Percentiles rank a stretch among this genome's conserved stretches.
Conservation (phyloP, 2,888 invertebrate genomes). For the Trissoscelio sp. region DNA sequence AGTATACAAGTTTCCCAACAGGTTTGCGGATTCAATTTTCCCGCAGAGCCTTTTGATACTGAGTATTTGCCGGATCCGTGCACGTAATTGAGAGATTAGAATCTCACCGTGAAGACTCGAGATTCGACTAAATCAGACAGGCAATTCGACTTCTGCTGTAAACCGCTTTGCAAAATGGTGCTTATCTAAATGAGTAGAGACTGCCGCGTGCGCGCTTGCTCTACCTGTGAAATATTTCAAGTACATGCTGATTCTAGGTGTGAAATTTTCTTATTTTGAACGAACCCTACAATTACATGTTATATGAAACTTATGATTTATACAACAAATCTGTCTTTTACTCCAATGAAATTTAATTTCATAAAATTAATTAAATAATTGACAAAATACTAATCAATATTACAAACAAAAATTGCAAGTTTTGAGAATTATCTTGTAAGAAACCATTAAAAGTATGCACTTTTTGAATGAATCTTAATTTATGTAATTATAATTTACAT, state of each 20-base stretch:
- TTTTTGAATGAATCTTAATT: too few relatives aligned
- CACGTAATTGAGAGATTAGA: constrained; percentile 75
- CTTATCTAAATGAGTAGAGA: constrained; percentile 58
- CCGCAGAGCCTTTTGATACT: constrained; percentile 68
- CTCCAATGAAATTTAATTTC: too few relatives aligned
- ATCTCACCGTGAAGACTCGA: constrained; percentile 68
- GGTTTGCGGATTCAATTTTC: constrained; percentile 72
- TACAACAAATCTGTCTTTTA: too few relatives aligned
- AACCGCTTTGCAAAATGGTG: constrained; percentile 59
- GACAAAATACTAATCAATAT: too few relatives aligned
- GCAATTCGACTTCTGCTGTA: constrained; percentile 59
- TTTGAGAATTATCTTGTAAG: too few relatives aligned
- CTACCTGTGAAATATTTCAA: constrained; percentile 47
- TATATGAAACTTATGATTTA: too few relatives aligned
- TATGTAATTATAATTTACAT: too few relatives aligned
- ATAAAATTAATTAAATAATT: too few relatives aligned
- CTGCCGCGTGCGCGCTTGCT: constrained; percentile 10
- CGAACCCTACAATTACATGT: constrained; percentile 21
- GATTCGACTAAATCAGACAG: constrained; percentile 66
- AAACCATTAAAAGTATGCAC: too few relatives aligned
- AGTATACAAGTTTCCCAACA: constrained; percentile 57
- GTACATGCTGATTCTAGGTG: constrained; percentile 25
- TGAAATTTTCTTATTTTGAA: constrained; percentile 38
- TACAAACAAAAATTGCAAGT: too few relatives aligned
- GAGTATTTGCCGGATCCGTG: constrained; percentile 67